Conservation (phyloP, 1,140 invertebrate genomes). For the Drosophila obscura region DNA sequence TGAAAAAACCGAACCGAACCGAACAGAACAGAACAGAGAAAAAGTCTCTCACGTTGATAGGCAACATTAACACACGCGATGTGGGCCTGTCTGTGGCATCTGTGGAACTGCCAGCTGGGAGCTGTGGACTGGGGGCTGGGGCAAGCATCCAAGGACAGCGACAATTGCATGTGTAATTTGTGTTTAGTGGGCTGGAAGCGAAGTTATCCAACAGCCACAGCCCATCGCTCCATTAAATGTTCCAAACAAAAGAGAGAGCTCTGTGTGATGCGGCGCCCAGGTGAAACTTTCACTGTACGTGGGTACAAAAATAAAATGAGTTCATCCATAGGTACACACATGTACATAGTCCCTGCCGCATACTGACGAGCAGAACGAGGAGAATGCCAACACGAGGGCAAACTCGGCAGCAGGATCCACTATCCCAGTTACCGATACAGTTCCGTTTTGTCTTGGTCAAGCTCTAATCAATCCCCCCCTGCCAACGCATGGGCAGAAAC, state of each 20-base stretch:
- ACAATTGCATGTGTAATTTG: constrained; percentile 54
- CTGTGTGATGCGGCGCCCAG: background rate
- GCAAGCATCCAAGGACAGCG: constrained; percentile 9
- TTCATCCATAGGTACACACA: background rate
- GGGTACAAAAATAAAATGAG: background rate
- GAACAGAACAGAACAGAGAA: background rate
- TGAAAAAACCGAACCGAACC: constrained; percentile 19
- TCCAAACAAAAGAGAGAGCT: constrained; percentile 17
- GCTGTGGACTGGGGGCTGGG: too few relatives aligned
- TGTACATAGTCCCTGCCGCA: too few relatives aligned
- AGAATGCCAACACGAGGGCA: too few relatives aligned
- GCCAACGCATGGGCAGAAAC: too few relatives aligned
- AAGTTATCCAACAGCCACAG: background rate
- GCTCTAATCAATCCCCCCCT: too few relatives aligned
- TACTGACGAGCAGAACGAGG: too few relatives aligned
- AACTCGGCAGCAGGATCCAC: too few relatives aligned
- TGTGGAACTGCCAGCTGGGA: constrained; percentile 19
- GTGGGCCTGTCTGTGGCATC: constrained; percentile 25
- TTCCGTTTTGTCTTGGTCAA: too few relatives aligned
- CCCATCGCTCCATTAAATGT: constrained; percentile 11
- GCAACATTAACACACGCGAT: constrained; percentile 48
- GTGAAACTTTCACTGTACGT: constrained; percentile 3
- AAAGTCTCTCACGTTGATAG: constrained; percentile 22
- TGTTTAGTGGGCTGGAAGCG: constrained; percentile 44
- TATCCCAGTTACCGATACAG: too few relatives aligned